Percentiles rank a stretch among this genome's conserved stretches.
Evolutionary conservation across 92 coral and sea anemone species (phyloP).

Genomic region (Umimayanthus kanabou): DNA sequence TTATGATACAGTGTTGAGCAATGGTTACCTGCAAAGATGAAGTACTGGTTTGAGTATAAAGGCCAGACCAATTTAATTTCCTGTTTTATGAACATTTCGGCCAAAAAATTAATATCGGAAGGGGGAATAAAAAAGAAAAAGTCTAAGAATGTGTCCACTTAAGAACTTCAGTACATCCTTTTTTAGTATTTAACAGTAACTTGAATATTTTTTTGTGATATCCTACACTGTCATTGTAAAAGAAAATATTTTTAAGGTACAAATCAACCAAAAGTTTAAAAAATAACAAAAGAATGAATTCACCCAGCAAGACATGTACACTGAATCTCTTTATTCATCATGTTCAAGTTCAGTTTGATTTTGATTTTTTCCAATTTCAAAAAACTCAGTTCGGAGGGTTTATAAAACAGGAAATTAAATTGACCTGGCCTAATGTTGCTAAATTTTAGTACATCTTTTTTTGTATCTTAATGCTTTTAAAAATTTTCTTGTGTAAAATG

Average conservation of each 20-base stretch:
- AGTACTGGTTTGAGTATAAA: slow-evolving; percentile 4
- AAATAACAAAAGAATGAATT: not conserved
- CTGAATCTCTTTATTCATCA: no score
- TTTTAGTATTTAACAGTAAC: not conserved
- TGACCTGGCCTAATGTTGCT: not conserved
- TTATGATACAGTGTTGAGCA: slow-evolving; percentile 2
- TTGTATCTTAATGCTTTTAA: not conserved
- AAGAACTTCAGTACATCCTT: not conserved
- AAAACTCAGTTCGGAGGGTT: no score
- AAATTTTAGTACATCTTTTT: not conserved
- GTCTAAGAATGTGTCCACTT: slow-evolving; percentile 10
- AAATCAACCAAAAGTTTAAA: not conserved
- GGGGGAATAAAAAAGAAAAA: not conserved
- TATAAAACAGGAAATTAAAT: no score
- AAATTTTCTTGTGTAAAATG: not conserved
- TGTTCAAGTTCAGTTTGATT: no score
- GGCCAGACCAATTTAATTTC: not conserved
- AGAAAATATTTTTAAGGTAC: not conserved
- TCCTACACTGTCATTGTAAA: not conserved
- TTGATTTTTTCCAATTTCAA: no score
- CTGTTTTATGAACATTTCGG: no score
- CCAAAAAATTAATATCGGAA: not conserved
- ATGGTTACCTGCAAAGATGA: slow-evolving; percentile 1
- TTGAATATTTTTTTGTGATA: not conserved
- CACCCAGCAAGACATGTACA: no score